Percentiles rank a stretch among this genome's conserved stretches.
Evolutionary conservation across 2,113 vertebrate genomes (phyloP).

Genomic region (Sceloporus tristichus): DNA sequence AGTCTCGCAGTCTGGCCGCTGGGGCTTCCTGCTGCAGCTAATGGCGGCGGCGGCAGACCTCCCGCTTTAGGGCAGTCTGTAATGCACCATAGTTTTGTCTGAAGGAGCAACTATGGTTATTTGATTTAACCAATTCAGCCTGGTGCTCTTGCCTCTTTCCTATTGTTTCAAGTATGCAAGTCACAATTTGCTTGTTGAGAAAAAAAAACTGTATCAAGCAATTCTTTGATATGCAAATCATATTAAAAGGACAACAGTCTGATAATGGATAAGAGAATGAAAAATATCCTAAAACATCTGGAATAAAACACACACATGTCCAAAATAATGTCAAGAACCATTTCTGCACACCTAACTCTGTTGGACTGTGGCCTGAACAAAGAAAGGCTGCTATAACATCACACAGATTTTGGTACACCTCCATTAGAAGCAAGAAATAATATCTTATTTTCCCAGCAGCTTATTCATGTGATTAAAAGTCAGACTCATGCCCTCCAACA

Average conservation of each 20-base stretch:
- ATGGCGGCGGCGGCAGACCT: too few relatives aligned
- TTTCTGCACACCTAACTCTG: not conserved
- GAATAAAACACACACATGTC: not conserved
- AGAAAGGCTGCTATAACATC: not conserved
- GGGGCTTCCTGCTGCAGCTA: too few relatives aligned
- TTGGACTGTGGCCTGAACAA: not conserved
- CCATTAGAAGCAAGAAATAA: conserved; percentile 42
- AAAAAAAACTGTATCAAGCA: too few relatives aligned
- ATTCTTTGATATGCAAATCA: not conserved
- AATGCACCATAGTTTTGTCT: not conserved
- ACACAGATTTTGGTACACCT: not conserved
- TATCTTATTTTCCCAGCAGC: conserved; percentile 56
- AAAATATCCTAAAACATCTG: not conserved
- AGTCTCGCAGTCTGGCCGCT: too few relatives aligned
- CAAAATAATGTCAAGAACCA: not conserved
- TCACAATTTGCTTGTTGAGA: too few relatives aligned
- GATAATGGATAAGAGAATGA: not conserved
- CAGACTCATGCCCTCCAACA: not conserved
- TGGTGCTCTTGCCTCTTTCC: not conserved
- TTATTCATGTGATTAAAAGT: conserved; percentile 44
- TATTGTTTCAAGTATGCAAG: too few relatives aligned
- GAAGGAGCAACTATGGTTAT: not conserved
- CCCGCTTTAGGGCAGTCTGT: not conserved
- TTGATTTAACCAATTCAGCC: too few relatives aligned
- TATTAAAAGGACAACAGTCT: not conserved